A percentile compares a stretch with the other conserved stretches of the same genome.
phyloP scores from a whole-genome alignment of 2,797 vertebrate genomes.

The Myoxocephalus aenaeus region DNA sequence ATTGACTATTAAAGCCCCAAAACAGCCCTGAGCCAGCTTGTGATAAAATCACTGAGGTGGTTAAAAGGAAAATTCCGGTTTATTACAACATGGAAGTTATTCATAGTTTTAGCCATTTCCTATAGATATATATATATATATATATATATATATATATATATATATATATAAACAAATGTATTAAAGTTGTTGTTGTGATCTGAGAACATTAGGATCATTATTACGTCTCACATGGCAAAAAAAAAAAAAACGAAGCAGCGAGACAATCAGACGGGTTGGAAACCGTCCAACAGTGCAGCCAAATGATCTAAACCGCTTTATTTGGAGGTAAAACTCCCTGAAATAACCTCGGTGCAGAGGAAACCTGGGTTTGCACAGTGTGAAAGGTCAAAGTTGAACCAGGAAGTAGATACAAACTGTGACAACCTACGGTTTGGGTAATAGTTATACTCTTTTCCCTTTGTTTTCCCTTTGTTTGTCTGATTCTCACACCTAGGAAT shows the following conservation, averaged over 20 bases:
- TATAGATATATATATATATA: background rate
- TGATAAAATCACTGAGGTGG: background rate
- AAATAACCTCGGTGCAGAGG: no score
- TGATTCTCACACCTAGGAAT: no score
- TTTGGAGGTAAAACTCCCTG: background rate
- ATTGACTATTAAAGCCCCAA: background rate
- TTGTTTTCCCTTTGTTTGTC: no score
- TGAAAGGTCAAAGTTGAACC: no score
- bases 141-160: background rate
- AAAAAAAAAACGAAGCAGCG: no score
- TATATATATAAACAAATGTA: background rate
- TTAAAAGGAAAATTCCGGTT: background rate
- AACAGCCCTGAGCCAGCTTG: background rate
- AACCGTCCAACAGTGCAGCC: background rate
- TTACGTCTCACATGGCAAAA: background rate
- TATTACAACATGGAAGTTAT: background rate
- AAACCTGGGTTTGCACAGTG: no score
- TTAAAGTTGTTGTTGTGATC: background rate
- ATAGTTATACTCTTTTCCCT: no score
- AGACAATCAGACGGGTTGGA: background rate
- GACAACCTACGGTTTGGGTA: no score
- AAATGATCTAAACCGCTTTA: background rate
- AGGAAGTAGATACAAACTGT: no score
- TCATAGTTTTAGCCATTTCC: background rate
- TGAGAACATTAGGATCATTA: background rate